Conservation (phyloP, 2,113 vertebrate genomes). For the Ciconia stormi region DNA sequence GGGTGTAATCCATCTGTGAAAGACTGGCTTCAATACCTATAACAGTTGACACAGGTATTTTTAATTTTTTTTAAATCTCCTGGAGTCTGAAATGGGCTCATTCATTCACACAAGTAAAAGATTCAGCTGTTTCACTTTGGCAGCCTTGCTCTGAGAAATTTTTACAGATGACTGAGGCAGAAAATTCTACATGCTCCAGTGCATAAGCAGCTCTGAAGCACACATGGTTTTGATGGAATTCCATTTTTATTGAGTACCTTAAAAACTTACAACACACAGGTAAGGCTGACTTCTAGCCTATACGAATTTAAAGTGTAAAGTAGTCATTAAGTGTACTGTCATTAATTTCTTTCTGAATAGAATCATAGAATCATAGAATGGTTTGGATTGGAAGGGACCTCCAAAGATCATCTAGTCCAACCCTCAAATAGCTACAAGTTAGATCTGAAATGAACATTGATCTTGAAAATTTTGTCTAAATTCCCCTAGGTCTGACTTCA, state of each 20-base stretch:
- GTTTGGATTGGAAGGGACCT: not conserved
- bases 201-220: not conserved
- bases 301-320: not conserved
- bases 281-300: not conserved
- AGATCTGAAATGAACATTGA: not conserved
- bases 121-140: not conserved
- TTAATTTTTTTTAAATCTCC: not conserved
- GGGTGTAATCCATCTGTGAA: not conserved
- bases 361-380: not conserved
- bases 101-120: not conserved
- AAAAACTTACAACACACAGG: not conserved
- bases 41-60: not conserved
- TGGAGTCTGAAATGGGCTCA: not conserved
- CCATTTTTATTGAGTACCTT: not conserved
- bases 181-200: not conserved
- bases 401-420: not conserved
- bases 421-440: not conserved
- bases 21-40: not conserved
- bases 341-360: not conserved
- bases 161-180: not conserved
- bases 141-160: not conserved
- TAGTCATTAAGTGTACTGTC: not conserved
- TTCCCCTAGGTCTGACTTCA: not conserved
- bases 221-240: not conserved
- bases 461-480: not conserved